Evolutionary conservation across 1,140 invertebrate genomes (phyloP), one percentile per base, ranked within the genome.

Genomic region (Pogonomyrmex barbatus): DNA sequence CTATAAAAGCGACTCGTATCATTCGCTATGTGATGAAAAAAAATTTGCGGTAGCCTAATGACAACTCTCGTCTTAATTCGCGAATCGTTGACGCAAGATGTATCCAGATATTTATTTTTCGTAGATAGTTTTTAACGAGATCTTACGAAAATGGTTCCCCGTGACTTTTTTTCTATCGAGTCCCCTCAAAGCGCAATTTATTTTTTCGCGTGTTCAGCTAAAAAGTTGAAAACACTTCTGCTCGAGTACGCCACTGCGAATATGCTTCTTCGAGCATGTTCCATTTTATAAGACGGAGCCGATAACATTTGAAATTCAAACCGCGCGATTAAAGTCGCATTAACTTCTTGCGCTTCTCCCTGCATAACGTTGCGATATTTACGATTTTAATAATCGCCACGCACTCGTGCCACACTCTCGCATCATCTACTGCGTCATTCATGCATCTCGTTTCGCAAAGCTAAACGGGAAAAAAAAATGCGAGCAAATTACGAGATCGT

Each of bases 241-340:
- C 17, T 2, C 4, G 45, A 84, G 58, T 89, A 91, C 91, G 91
- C 91, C 91, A 92, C 50, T 93, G 88, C 78, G 60, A 70, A 65
- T 79, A 84, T 85, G 77, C 88, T 84, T 90, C 84, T 86, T 77
- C 73, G 52, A 82, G 50, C 36, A 39, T 73, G 77, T 88, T 86
- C 68, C 56, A 68, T 83, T 90, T 81, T 83, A 90, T 85, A 83
- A 77, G 52, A 58, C 50, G 60, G 30, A 89, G 89, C 88, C 92
- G 91, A 93, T 92, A 92, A 88, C 85, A 94, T 94, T 94, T 94
- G 91, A 94, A 94, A 93, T 95, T 94, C 93, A 94, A 94, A 94
- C 90, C 92, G 88, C 86, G 87, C 93, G 93, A 94, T 94, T 94
- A 95, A 95, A 94, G 93, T 94, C 93, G 78, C 94, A 94, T 95